A percentile compares a stretch with the other conserved stretches of the same genome.
phyloP scores from a whole-genome alignment of 2,113 vertebrate genomes.

The Percina caprodes region DNA sequence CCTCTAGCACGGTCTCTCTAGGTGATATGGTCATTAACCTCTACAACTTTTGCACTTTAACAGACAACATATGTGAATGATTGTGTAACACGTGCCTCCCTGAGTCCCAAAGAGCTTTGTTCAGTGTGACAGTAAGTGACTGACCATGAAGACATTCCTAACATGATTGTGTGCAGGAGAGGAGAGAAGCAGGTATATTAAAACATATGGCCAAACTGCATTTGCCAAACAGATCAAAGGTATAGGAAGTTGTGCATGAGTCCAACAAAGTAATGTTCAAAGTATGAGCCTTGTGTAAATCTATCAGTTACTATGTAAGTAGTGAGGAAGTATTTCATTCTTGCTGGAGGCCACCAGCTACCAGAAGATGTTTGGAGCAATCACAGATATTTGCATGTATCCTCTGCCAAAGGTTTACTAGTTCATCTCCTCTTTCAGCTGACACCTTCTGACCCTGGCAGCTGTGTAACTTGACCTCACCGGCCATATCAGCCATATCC shows the following conservation, averaged over 20 bases:
- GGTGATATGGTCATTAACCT: constrained; percentile 44
- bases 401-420: constrained; percentile 61
- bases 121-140: constrained; percentile 53
- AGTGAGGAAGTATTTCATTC: constrained; percentile 39
- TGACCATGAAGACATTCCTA: constrained; percentile 60
- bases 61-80: constrained; percentile 36
- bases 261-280: constrained; percentile 42
- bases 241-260: constrained; percentile 33
- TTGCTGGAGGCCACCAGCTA: constrained; percentile 25
- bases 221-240: constrained; percentile 55
- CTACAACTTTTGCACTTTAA: constrained; percentile 20
- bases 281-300: constrained; percentile 44
- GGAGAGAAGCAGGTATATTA: constrained; percentile 18
- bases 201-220: constrained; percentile 58
- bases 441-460: constrained; percentile 59
- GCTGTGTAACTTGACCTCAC: constrained; percentile 65
- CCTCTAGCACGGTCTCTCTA: constrained; percentile 25
- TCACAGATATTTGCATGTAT: constrained; percentile 23
- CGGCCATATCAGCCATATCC: constrained; percentile 38
- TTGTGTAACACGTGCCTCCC: constrained; percentile 37
- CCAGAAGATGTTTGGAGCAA: constrained; percentile 34
- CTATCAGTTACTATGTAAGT: constrained; percentile 22
- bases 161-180: constrained; percentile 37
- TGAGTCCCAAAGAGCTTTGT: constrained; percentile 7
- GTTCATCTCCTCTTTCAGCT: constrained; percentile 70